Conservation (phyloP, 2,113 vertebrate genomes). For the Colius striatus region DNA sequence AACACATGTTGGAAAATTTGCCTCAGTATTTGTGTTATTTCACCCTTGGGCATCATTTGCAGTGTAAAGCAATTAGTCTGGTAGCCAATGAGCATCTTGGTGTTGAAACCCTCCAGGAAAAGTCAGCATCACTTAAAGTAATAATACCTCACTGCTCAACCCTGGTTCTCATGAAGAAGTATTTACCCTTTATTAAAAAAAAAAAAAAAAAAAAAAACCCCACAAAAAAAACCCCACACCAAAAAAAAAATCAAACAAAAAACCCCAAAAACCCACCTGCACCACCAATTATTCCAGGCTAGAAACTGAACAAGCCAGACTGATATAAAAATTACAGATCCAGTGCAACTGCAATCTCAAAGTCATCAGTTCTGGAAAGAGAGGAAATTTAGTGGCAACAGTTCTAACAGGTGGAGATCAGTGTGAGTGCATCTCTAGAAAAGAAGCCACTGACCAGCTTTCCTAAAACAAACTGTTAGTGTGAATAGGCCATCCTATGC, state of each 20-base stretch:
- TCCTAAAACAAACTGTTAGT: accelerated
- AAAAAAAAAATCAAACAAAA: no score
- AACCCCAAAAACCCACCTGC: no score
- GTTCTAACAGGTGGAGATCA: not conserved
- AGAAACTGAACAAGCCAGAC: not conserved
- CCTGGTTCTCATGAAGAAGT: not conserved
- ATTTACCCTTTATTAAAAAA: not conserved
- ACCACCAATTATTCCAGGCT: not conserved
- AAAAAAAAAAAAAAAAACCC: not conserved
- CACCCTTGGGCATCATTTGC: constrained; percentile 56
- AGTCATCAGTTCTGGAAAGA: not conserved
- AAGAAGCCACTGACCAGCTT: not conserved
- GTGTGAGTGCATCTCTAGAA: not conserved
- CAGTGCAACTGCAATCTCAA: not conserved
- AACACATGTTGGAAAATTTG: constrained; percentile 64
- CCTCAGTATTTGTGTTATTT: constrained; percentile 59
- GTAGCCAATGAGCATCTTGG: constrained; percentile 58
- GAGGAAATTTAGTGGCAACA: not conserved
- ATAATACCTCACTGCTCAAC: not conserved
- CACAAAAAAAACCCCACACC: no score
- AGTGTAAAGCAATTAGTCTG: constrained; percentile 60
- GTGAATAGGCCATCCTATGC: not conserved
- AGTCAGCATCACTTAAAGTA: constrained; percentile 49
- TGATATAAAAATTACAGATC: constrained; percentile 22
- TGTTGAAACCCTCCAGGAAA: constrained; percentile 62